phyloP scores from a whole-genome alignment of 2,888 invertebrate species.

The Isotomurus palustris region DNA sequence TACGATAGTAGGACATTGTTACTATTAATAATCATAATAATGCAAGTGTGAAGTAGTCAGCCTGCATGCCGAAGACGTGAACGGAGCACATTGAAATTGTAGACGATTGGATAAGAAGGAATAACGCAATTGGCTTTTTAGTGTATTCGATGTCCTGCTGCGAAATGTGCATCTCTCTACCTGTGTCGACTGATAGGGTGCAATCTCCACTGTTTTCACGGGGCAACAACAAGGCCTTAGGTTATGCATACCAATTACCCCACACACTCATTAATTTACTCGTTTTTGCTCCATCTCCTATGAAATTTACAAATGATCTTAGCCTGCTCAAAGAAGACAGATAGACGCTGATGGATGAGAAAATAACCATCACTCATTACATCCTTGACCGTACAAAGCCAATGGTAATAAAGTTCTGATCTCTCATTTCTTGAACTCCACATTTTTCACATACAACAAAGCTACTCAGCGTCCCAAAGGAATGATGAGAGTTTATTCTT shows the following conservation, averaged over 20 bases:
- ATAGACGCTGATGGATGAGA: slow-evolving; percentile 36
- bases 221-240: slow-evolving; percentile 28
- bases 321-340: slow-evolving; percentile 23
- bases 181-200: slow-evolving; percentile 25
- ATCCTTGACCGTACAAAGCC: not conserved
- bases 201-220: slow-evolving; percentile 27
- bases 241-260: slow-evolving; percentile 43
- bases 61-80: no score
- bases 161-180: not conserved
- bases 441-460: not conserved
- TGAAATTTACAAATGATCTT: slow-evolving; percentile 39
- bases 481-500: no score
- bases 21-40: no score
- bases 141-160: slow-evolving; percentile 1
- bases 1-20: no score
- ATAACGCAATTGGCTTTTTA: not conserved
- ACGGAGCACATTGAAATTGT: no score
- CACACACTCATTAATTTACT: slow-evolving; percentile 37
- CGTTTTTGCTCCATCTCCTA: slow-evolving; percentile 21
- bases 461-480: not conserved
- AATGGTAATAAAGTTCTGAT: not conserved
- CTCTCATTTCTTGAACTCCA: not conserved
- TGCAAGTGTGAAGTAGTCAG: no score
- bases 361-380: slow-evolving; percentile 34
- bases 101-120: not conserved